phyloP scores from a whole-genome alignment of 2,888 invertebrate genomes.

The Latheticus oryzae region DNA sequence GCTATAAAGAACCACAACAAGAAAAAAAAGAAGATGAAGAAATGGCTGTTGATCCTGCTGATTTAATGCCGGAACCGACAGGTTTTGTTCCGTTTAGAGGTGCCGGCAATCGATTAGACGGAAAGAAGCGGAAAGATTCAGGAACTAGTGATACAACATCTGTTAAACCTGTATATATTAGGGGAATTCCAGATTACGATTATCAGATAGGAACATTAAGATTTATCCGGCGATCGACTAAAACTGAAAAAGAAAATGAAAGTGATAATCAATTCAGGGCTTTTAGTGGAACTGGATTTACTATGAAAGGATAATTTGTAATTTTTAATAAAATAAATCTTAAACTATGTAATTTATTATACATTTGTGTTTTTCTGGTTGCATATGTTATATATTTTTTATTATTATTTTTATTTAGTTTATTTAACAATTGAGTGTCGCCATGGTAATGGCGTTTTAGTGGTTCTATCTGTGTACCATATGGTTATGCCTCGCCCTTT shows the following conservation, averaged over 20 bases:
- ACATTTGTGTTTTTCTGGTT: too few relatives aligned
- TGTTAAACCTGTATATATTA: slow-evolving; percentile 71
- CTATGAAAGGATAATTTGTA: too few relatives aligned
- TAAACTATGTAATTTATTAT: too few relatives aligned
- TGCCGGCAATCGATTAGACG: slow-evolving; percentile 84
- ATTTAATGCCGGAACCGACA: slow-evolving; percentile 76
- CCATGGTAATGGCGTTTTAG: too few relatives aligned
- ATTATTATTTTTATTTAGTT: too few relatives aligned
- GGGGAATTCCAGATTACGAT: slow-evolving; percentile 95
- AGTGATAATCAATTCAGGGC: slow-evolving; percentile 74
- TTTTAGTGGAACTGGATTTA: slow-evolving; percentile 85
- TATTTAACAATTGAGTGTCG: too few relatives aligned
- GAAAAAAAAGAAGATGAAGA: slow-evolving; percentile 72
- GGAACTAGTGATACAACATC: slow-evolving; percentile 54
- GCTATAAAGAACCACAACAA: slow-evolving; percentile 89
- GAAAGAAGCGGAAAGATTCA: slow-evolving; percentile 78
- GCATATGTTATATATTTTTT: too few relatives aligned
- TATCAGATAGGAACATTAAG: slow-evolving; percentile 85
- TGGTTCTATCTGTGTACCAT: too few relatives aligned
- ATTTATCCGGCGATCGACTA: slow-evolving; percentile 77
- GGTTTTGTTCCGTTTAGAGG: slow-evolving; percentile 83
- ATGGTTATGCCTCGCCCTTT: too few relatives aligned
- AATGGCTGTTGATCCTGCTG: slow-evolving; percentile 72
- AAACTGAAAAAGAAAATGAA: slow-evolving; percentile 66
- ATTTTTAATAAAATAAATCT: too few relatives aligned